phyloP scores from a whole-genome alignment of 2,888 invertebrate genomes.

The Sarcophaga rosellei region DNA sequence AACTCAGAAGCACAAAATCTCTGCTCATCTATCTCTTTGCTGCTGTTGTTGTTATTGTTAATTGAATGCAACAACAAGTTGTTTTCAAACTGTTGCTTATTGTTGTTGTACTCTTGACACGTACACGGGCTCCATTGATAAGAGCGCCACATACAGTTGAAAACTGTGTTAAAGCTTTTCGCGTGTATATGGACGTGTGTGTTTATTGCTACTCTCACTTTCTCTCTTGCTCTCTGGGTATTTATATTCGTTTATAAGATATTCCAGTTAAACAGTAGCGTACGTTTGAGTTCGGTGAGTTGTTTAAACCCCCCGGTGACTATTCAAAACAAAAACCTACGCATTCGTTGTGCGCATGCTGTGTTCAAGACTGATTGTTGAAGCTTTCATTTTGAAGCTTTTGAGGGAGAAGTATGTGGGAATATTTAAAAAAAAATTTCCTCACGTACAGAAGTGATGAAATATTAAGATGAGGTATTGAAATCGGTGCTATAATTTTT shows the following conservation, averaged over 20 bases:
- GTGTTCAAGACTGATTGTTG: neutral
- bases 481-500: too few species aligned
- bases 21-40: constrained; percentile 20
- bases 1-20: neutral
- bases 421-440: too few species aligned
- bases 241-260: neutral
- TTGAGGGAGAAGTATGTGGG: neutral
- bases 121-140: constrained; percentile 43
- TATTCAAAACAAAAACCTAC: neutral
- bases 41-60: neutral
- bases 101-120: constrained; percentile 30
- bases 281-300: neutral
- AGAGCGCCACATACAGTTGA: constrained; percentile 20
- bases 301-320: neutral
- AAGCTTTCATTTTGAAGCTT: constrained; percentile 34
- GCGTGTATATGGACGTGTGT: neutral
- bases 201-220: neutral
- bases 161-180: constrained; percentile 42
- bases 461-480: neutral
- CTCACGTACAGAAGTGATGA: neutral
- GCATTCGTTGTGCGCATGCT: constrained; percentile 55
- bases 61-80: constrained; percentile 46
- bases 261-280: constrained; percentile 44
- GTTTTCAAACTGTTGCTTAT: constrained; percentile 55
- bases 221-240: neutral